Percentiles rank a stretch among this genome's conserved stretches.
These are phyloP conservation scores for Epinephelus moara DNA, from an alignment of 2,113 vertebrate genomes.

Conservation along the genomic window DNA sequence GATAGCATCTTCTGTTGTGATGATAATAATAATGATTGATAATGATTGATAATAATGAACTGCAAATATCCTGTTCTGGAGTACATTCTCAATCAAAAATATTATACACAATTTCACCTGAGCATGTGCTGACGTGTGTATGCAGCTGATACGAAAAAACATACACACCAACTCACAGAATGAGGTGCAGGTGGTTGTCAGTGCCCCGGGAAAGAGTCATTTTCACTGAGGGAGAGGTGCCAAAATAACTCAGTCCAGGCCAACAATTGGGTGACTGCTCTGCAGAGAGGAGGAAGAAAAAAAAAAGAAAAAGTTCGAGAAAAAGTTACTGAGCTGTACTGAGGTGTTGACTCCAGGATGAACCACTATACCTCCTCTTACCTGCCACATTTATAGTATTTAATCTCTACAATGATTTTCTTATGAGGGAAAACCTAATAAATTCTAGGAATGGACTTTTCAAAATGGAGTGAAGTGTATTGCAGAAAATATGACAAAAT, in stretches of 20 bases:
- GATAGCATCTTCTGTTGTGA: neutral
- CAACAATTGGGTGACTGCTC: conserved; percentile 27
- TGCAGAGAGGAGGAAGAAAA: conserved; percentile 3
- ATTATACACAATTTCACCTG: neutral
- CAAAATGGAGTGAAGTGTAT: neutral
- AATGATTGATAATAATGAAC: neutral
- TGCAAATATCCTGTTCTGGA: neutral
- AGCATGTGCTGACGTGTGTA: conserved; percentile 27
- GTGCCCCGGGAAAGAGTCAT: conserved; percentile 54
- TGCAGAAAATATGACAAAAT: neutral
- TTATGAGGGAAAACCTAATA: neutral
- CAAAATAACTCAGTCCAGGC: conserved; percentile 33
- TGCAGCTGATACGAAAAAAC: conserved; percentile 1
- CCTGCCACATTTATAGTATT: neutral
- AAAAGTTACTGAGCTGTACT: conserved; percentile 8
- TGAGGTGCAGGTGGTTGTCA: conserved; percentile 47
- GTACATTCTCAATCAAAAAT: conserved; percentile 1
- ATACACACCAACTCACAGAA: conserved; percentile 15
- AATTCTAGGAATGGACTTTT: neutral
- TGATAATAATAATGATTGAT: neutral
- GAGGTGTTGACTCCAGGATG: neutral
- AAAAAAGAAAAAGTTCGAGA: neutral
- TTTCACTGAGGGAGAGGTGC: conserved; percentile 24
- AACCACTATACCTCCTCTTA: neutral
- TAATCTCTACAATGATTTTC: neutral